Evolutionary conservation across 2,113 vertebrate genomes (phyloP).

Genomic region (Phocoena phocoena): DNA sequence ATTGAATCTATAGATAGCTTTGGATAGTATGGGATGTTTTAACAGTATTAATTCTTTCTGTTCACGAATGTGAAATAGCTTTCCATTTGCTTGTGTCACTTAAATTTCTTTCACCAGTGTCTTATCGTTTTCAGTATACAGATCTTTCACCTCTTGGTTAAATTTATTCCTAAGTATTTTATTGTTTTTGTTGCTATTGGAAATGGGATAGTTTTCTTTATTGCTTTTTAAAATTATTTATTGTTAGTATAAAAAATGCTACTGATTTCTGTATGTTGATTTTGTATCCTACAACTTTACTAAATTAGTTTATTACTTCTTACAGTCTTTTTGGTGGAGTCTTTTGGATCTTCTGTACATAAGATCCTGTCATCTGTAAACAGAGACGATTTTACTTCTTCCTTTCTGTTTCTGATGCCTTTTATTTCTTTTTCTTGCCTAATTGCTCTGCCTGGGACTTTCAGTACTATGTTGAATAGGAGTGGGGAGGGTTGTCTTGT

Average conservation of each 20-base stretch:
- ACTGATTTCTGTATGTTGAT: neutral
- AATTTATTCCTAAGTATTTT: neutral
- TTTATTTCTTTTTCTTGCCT: neutral
- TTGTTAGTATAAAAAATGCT: neutral
- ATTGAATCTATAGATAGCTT: neutral
- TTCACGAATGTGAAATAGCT: neutral
- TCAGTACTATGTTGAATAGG: no score
- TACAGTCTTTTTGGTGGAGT: neutral
- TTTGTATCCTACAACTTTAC: neutral
- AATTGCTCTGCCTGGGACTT: no score
- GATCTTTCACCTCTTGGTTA: neutral
- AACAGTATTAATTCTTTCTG: neutral
- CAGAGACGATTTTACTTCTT: neutral
- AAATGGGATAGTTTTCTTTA: neutral
- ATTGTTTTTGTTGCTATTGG: neutral
- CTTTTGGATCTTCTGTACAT: neutral
- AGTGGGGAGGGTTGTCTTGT: neutral
- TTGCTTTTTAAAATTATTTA: neutral
- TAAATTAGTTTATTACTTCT: neutral
- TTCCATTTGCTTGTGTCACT: neutral
- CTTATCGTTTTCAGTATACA: neutral
- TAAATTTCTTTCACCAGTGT: neutral
- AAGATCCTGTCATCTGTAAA: neutral
- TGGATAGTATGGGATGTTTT: neutral
- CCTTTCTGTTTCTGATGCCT: neutral